phyloP scores from a whole-genome alignment of 1,140 invertebrate species.

The Euura saliciscinereae region DNA sequence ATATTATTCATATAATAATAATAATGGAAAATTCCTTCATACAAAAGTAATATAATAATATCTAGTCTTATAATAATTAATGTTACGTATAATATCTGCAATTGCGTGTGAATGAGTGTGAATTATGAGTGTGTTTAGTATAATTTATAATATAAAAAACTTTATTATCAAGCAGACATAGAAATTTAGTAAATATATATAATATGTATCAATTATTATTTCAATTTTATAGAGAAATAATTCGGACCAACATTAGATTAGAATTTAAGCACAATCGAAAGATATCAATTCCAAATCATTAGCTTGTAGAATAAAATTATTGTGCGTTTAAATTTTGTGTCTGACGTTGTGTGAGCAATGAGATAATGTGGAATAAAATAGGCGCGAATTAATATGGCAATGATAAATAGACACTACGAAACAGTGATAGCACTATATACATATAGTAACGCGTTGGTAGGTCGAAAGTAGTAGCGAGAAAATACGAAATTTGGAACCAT shows the following conservation, averaged over 20 bases:
- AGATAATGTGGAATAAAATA: too few relatives aligned
- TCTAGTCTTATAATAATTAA: conserved; percentile 1
- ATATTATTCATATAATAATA: not conserved
- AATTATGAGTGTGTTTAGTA: not conserved
- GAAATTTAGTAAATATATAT: too few relatives aligned
- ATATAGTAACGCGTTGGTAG: not conserved
- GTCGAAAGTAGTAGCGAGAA: not conserved
- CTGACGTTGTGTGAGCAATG: too few relatives aligned
- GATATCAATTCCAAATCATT: not conserved
- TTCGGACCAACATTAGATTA: conserved; percentile 2
- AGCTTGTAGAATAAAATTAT: too few relatives aligned
- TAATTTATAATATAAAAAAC: too few relatives aligned
- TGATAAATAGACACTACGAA: too few relatives aligned
- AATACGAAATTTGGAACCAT: not conserved
- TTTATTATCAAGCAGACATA: too few relatives aligned
- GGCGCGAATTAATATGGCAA: not conserved
- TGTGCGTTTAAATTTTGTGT: too few relatives aligned
- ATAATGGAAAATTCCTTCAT: conserved; percentile 1
- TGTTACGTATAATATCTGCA: not conserved
- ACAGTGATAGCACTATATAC: too few relatives aligned
- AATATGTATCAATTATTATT: too few relatives aligned
- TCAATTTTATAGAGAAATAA: not conserved
- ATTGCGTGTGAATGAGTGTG: not conserved
- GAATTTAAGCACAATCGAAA: not conserved
- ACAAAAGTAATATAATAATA: conserved; percentile 2